Evolutionary conservation across 2,113 vertebrate genomes (phyloP).

Genomic region (Falcunculus frontatus): DNA sequence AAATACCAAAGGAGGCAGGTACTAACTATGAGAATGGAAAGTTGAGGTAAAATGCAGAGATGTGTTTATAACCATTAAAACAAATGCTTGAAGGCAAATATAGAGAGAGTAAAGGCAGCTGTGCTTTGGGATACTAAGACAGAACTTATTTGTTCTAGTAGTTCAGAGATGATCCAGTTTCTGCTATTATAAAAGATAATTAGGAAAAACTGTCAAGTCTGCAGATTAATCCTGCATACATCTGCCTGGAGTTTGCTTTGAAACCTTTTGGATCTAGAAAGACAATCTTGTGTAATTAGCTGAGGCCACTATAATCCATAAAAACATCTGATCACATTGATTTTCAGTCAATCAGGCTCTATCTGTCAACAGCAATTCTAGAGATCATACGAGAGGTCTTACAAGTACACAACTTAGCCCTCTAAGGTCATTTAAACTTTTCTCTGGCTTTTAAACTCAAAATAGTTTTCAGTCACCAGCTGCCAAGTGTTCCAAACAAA

Average conservation of each 20-base stretch:
- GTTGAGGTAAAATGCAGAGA: neutral
- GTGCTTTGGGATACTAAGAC: neutral
- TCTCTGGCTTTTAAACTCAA: conserved; percentile 39
- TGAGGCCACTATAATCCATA: conserved; percentile 76
- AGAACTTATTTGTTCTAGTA: conserved; percentile 37
- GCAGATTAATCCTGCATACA: conserved; percentile 71
- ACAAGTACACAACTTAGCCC: conserved; percentile 17
- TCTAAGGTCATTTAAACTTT: conserved; percentile 72
- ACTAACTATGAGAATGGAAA: neutral
- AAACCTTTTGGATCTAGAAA: conserved; percentile 72
- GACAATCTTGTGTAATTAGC: conserved; percentile 80
- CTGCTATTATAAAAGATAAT: conserved; percentile 69
- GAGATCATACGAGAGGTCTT: conserved; percentile 55
- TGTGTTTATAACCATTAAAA: neutral
- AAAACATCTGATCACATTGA: conserved; percentile 79
- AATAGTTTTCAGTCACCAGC: conserved; percentile 10
- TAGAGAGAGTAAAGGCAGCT: neutral
- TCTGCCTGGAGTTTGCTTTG: conserved; percentile 68
- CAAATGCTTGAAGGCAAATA: neutral
- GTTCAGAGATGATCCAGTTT: conserved; percentile 53
- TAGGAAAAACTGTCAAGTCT: conserved; percentile 73
- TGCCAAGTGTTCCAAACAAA: neutral
- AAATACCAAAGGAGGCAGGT: neutral
- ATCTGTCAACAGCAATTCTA: conserved; percentile 67
- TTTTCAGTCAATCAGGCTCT: conserved; percentile 75